phyloP scores from a whole-genome alignment of 2,113 vertebrate genomes.

The Eurypyga helias region DNA sequence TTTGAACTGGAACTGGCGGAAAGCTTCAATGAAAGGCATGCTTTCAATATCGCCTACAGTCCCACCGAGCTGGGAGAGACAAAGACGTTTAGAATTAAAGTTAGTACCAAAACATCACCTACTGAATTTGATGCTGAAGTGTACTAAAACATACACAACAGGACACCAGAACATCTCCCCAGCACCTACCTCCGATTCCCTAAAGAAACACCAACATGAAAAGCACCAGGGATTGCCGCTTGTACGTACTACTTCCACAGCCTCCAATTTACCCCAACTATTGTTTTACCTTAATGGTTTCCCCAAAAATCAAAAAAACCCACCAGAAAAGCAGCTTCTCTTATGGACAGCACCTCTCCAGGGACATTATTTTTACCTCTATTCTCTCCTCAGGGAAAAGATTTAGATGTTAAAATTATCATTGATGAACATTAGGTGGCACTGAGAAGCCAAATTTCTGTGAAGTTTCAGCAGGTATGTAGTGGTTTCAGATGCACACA shows the following conservation, averaged over 20 bases:
- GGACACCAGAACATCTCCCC: background rate
- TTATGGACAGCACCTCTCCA: background rate
- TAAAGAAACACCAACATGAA: background rate
- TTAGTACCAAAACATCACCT: background rate
- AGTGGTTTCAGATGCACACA: background rate
- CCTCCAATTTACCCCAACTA: background rate
- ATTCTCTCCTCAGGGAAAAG: background rate
- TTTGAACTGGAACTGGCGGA: constrained; percentile 98
- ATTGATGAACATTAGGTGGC: background rate
- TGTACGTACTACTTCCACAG: background rate
- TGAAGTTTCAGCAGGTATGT: background rate
- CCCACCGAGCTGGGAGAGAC: constrained; percentile 85
- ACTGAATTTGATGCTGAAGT: rapidly evolving
- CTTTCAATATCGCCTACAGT: constrained; percentile 97
- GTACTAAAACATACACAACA: background rate
- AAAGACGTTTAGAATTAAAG: background rate
- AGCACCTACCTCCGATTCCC: background rate
- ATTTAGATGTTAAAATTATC: background rate
- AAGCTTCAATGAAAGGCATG: constrained; percentile 98
- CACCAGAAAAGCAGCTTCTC: background rate
- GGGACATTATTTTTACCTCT: background rate
- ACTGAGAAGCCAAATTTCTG: background rate
- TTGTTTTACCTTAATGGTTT: background rate
- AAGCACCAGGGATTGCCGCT: background rate
- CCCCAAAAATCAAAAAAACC: background rate